phyloP scores from a whole-genome alignment of 2,888 invertebrate genomes.

The Drosophila monieri region DNA sequence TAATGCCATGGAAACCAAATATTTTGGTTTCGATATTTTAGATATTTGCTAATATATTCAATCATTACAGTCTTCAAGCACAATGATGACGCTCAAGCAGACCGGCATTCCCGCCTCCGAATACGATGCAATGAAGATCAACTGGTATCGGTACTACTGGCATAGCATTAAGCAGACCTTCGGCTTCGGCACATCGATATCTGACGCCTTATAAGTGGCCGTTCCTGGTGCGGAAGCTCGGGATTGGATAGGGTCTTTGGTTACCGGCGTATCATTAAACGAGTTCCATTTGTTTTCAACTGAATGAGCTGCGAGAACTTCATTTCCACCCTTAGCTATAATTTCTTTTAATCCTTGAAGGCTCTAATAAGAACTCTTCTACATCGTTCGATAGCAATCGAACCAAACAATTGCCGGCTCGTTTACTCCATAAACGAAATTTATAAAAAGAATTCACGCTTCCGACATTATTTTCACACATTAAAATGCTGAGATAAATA shows the following conservation, averaged over 20 bases:
- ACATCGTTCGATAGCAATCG: not conserved
- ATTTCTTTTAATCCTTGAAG: conserved; percentile 54
- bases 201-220: conserved; percentile 57
- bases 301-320: conserved; percentile 38
- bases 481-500: conserved; percentile 36
- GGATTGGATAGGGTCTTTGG: conserved; percentile 24
- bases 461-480: conserved; percentile 36
- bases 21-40: too few species aligned
- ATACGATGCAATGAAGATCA: conserved; percentile 90
- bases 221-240: not conserved
- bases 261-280: conserved; percentile 25
- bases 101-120: conserved; percentile 93
- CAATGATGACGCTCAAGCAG: conserved; percentile 92
- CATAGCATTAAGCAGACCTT: conserved; percentile 91
- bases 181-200: conserved; percentile 80
- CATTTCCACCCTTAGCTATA: conserved; percentile 50
- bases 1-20: not conserved
- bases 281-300: conserved; percentile 28
- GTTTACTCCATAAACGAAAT: conserved; percentile 20
- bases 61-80: conserved; percentile 90
- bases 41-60: not conserved
- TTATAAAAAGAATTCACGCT: conserved; percentile 29
- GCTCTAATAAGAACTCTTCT: conserved; percentile 9
- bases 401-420: conserved; percentile 3
- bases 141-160: conserved; percentile 98